Evolutionary conservation across 2,888 invertebrate species (phyloP).

Genomic region (Harpalus rubripes): DNA sequence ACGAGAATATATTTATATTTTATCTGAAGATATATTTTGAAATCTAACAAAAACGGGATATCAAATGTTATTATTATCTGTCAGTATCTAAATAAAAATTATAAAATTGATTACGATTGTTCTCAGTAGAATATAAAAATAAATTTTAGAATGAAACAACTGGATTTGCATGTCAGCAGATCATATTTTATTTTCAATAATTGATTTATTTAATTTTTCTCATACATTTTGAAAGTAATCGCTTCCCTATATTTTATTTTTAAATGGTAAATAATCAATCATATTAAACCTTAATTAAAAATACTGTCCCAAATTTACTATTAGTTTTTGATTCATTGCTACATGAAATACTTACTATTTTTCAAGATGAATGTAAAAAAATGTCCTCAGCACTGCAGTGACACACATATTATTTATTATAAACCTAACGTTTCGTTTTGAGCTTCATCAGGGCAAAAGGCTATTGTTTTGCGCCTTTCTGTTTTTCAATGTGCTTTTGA

Average conservation of each 20-base stretch:
- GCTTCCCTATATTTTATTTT: neutral
- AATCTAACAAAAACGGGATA: neutral
- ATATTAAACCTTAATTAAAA: too few relatives aligned
- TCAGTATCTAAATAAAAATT: neutral
- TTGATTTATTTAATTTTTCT: neutral
- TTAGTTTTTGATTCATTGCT: too few relatives aligned
- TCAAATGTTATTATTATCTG: neutral
- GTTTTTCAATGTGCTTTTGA: too few relatives aligned
- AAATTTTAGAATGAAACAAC: neutral
- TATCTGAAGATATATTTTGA: neutral
- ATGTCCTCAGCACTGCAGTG: too few relatives aligned
- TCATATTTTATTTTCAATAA: neutral
- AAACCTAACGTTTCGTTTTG: too few relatives aligned
- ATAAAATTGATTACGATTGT: neutral
- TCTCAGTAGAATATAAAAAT: neutral
- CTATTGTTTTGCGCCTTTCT: too few relatives aligned
- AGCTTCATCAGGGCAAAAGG: too few relatives aligned
- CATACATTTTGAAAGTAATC: neutral
- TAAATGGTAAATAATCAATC: too few relatives aligned
- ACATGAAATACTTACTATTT: too few relatives aligned
- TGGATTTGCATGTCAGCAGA: neutral
- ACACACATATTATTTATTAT: too few relatives aligned
- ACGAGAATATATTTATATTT: neutral
- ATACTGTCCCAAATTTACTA: too few relatives aligned
- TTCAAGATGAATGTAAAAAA: too few relatives aligned